A percentile compares a stretch with the other conserved stretches of the same genome.
phyloP scores from a whole-genome alignment of 2,888 invertebrate species.

The Stenolophus ochropezus region DNA sequence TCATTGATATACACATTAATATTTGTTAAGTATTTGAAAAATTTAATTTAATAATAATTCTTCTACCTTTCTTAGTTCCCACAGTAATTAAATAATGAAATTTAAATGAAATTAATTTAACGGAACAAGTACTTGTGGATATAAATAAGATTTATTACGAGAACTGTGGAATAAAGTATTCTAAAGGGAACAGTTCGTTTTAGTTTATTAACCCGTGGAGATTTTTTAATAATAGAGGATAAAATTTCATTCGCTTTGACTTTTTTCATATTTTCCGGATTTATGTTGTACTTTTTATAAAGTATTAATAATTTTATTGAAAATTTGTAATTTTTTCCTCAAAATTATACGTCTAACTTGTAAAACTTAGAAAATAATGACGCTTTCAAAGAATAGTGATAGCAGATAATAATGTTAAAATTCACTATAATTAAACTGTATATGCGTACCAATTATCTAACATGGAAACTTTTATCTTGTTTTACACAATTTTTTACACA shows the following conservation, averaged over 20 bases:
- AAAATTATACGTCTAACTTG: too few relatives aligned
- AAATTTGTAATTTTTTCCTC: too few relatives aligned
- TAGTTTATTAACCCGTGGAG: constrained; percentile 14
- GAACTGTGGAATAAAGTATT: constrained; percentile 9
- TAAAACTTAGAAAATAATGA: neutral
- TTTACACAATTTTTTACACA: neutral
- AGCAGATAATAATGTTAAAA: neutral
- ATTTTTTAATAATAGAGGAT: neutral
- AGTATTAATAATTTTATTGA: too few relatives aligned
- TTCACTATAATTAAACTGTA: neutral
- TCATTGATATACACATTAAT: neutral
- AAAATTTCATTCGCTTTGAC: neutral
- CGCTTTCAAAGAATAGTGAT: neutral
- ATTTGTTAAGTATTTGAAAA: neutral
- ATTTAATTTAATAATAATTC: neutral
- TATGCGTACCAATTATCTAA: neutral
- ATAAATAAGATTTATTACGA: constrained; percentile 28
- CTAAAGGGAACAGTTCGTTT: neutral
- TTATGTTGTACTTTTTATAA: too few relatives aligned
- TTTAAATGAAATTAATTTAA: constrained; percentile 21
- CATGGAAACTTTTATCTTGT: neutral
- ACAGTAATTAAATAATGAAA: constrained; percentile 28
- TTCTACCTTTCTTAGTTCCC: neutral
- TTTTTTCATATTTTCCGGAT: neutral
- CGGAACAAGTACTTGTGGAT: neutral